Evolutionary conservation across 2,797 vertebrate genomes (phyloP), one percentile per base, ranked within the genome.

Genomic region (Syngnathus rostellatus): DNA sequence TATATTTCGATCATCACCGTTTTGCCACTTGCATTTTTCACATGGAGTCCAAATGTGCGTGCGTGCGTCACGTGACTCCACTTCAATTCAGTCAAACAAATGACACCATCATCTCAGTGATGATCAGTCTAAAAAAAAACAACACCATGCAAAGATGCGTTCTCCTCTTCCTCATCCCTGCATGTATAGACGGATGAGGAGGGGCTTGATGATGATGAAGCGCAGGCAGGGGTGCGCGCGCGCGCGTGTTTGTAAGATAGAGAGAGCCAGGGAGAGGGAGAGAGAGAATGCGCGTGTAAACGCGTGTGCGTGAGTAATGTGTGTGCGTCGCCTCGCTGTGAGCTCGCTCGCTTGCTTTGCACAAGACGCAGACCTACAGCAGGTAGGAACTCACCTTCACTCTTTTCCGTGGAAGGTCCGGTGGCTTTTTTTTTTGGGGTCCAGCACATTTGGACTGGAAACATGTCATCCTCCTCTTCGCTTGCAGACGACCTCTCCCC

Each of bases 141-240:
- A n/a, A n/a, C 16, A 19, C 38, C 19, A 51, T 12, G 21, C n/a
- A 57, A 40, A 57, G 17, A 53, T 48, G n/a, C 31, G 23, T 45
- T 40, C 51, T 65, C 38, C 45, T 40, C 63, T 53, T 65, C 48
- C 53, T 46, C 50, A 83, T 83, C 83, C 75, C 19, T 57, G 63
- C 57, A 43, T 53, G 40, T 83, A 84, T 87, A 83, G 88, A 83
- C 86, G 79, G 85, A 86, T 83, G 84, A 89, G 89, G 88, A 90
- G 90, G 91, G 91, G 89, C 88, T 89, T 88, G 86, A 75, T 72
- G 77, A 78, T 46, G 77, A 78, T 45, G 85, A 75, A 81, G 78
- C 83, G 85, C 81, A 85, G 81, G 78, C 76, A 84, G 78, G 75
- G 17, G 67, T 55, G 73, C 68, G 67, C 68, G 63, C 67, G 50